phyloP scores from a whole-genome alignment of 2,797 vertebrate species.

The Prunella strophiata region DNA sequence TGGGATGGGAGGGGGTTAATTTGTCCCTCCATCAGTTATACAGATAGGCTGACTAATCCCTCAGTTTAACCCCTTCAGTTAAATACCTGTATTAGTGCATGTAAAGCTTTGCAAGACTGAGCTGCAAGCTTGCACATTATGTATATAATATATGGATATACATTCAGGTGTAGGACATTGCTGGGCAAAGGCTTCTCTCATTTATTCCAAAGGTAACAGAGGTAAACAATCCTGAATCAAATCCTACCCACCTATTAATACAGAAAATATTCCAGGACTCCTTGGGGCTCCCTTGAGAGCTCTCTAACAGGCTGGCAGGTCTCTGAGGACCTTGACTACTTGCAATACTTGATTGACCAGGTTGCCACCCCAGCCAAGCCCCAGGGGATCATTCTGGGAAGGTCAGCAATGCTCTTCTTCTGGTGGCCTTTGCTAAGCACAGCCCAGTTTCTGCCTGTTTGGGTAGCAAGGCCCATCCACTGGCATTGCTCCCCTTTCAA shows the following conservation, averaged over 20 bases:
- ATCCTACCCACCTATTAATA: background rate
- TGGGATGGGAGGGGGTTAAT: background rate
- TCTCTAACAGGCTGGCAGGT: background rate
- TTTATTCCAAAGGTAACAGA: background rate
- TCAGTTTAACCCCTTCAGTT: background rate
- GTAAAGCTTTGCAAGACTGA: background rate
- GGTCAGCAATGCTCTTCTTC: background rate
- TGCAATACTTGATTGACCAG: background rate
- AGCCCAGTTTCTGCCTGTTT: background rate
- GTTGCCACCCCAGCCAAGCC: background rate
- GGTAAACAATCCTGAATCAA: background rate
- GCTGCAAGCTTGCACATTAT: background rate
- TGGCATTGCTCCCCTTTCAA: background rate
- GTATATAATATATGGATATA: too few species aligned
- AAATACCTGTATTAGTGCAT: background rate
- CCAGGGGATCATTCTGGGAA: background rate
- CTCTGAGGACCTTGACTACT: background rate
- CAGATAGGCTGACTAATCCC: background rate
- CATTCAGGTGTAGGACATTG: background rate
- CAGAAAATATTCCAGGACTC: background rate
- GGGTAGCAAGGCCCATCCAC: background rate
- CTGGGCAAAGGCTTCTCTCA: background rate
- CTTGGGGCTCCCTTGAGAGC: background rate
- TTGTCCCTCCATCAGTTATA: background rate
- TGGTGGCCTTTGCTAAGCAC: background rate